Base-by-base conservation (phyloP, 2,113 vertebrate genomes). In the Oreochromis tanganicae region DNA sequence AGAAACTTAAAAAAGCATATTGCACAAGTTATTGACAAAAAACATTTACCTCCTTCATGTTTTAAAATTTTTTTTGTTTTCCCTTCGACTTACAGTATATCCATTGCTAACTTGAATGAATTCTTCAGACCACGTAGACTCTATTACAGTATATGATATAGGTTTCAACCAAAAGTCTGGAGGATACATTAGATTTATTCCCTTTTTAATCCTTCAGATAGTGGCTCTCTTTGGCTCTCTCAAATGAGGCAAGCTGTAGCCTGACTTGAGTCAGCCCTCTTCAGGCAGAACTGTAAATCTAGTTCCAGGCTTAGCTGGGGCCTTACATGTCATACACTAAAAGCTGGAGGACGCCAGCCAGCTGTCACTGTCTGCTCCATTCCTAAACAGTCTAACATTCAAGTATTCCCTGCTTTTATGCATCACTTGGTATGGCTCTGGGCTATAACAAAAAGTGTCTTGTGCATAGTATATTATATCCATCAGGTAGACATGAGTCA, bases 321-420 rank as follows among this genome's bases (percentile, higher is more conserved):
- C 94, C 92, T 88, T 89, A 61, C 17, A 43, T 91, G 92, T 94
- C 91, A 86, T 34, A 84, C 73, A 90, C 80, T 91, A 78, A 90
- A 81, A 90, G 86, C 88, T 59, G 2, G 61, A 84, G 80, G 78
- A 89, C 63, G 32, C 87, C 88, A 79, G 85, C 48, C 93, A 94
- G 93, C 92, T 94, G 92, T 93, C 93, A 88, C 87, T 56, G 78
- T 86, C 85, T 85, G 80, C 78, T 89, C 85, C 55, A 82, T 84
- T 87, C 75, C 83, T 75, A 87, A 85, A 88, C 68, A 38, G 79
- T 80, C 73, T 36, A 82, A 48, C 81, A 79, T 90, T 92, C 55
- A 83, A 84, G 13, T 85, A 55, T 88, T 82, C 89, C 85, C 52
- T 71, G 55, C 85, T 80, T 9, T 59, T 82, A 90, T 92, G 36